phyloP scores from a whole-genome alignment of 1,140 invertebrate genomes.

The Carcinoscorpius rotundicauda region DNA sequence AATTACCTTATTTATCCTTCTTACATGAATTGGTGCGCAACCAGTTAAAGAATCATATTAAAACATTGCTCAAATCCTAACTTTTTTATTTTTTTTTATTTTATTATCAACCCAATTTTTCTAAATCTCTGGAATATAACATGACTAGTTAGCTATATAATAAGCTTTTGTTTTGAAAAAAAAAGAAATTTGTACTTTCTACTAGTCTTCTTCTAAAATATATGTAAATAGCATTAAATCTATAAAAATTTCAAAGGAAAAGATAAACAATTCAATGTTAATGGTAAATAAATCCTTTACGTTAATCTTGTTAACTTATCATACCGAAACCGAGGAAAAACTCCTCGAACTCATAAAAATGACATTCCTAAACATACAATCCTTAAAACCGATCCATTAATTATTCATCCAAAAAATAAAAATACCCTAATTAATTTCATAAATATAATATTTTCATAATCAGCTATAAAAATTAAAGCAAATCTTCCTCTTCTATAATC shows the following conservation, averaged over 20 bases:
- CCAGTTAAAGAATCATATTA: slow-evolving; percentile 48
- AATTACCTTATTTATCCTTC: slow-evolving; percentile 39
- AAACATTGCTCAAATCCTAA: slow-evolving; percentile 43
- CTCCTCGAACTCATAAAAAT: slow-evolving; percentile 44
- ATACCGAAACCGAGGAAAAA: slow-evolving; percentile 44
- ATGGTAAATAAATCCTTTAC: slow-evolving; percentile 41
- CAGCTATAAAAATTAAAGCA: slow-evolving; percentile 56
- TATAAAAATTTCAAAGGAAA: slow-evolving; percentile 18
- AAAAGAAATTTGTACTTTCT: neutral
- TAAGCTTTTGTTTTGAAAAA: neutral
- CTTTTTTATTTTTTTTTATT: slow-evolving; percentile 39
- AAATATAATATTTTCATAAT: slow-evolving; percentile 55
- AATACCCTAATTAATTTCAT: slow-evolving; percentile 42
- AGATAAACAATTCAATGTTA: slow-evolving; percentile 37
- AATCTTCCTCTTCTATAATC: slow-evolving; percentile 53
- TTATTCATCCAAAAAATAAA: too few species aligned
- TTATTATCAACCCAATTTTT: slow-evolving; percentile 43
- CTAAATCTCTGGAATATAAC: slow-evolving; percentile 27
- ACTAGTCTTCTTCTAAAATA: neutral
- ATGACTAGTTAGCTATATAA: neutral
- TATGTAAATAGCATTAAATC: neutral
- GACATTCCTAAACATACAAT: too few species aligned
- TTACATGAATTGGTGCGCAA: slow-evolving; percentile 52
- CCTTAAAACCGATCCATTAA: too few species aligned
- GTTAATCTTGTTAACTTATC: slow-evolving; percentile 47